These are phyloP conservation scores for Sarcoramphus papa DNA, from an alignment of 2,797 vertebrate species.

Conservation along the genomic window DNA sequence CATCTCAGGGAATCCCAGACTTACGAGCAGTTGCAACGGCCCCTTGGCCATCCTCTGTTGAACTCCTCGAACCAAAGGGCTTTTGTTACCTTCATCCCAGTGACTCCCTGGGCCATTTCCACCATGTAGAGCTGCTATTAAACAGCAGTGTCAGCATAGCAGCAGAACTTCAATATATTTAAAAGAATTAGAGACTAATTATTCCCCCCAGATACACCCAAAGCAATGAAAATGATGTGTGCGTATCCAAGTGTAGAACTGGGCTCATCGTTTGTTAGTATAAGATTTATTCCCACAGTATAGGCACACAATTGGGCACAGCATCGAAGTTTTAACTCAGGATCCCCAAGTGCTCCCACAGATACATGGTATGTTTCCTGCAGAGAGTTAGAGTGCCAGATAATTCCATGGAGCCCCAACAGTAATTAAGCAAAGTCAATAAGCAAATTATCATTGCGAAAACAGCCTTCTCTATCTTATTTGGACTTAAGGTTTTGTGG, in stretches of 20 bases:
- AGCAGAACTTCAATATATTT: neutral
- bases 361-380: neutral
- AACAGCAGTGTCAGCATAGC: neutral
- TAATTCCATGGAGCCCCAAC: neutral
- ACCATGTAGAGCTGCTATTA: neutral
- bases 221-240: neutral
- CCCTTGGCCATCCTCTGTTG: neutral
- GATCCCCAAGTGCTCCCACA: conserved; percentile 9
- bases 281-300: neutral
- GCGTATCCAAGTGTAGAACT: neutral
- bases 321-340: conserved; percentile 16
- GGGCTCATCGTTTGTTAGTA: neutral
- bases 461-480: neutral
- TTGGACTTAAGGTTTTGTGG: neutral
- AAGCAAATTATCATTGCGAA: neutral
- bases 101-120: neutral
- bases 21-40: neutral
- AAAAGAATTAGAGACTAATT: conserved; percentile 2
- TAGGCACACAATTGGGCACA: neutral
- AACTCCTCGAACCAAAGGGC: neutral
- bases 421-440: conserved; percentile 23
- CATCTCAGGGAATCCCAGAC: neutral
- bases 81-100: neutral
- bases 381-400: conserved; percentile 9
- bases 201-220: neutral